Conservation (phyloP, 2,113 vertebrate genomes). For the Psittacara wagleri region DNA sequence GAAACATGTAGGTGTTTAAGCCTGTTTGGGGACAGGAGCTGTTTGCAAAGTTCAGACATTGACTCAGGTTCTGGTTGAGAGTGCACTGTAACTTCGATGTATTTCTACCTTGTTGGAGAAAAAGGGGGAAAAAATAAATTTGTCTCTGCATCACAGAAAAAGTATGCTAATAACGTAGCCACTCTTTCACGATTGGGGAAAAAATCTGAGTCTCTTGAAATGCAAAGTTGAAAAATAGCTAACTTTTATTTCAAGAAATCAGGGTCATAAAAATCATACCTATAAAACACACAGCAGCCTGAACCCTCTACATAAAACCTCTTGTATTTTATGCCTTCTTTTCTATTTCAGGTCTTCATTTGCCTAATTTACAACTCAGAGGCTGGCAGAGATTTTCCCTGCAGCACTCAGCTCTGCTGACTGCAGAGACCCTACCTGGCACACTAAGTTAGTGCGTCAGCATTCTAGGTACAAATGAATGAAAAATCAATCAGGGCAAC, state of each 20-base stretch:
- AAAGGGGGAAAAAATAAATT: background rate
- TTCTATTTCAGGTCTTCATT: constrained; percentile 68
- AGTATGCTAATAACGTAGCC: background rate
- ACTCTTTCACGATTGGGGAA: background rate
- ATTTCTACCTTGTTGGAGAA: background rate
- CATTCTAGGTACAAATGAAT: constrained; percentile 82
- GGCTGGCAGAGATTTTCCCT: constrained; percentile 70
- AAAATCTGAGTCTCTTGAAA: background rate
- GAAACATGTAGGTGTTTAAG: background rate
- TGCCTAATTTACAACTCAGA: constrained; percentile 74
- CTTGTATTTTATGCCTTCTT: constrained; percentile 31
- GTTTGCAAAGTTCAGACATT: background rate
- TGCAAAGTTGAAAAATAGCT: background rate
- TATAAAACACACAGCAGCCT: background rate
- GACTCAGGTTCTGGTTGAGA: background rate
- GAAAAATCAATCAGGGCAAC: constrained; percentile 83
- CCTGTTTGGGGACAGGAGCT: background rate
- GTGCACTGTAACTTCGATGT: background rate
- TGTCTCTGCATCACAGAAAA: background rate
- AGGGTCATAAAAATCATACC: background rate
- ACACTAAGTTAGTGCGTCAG: constrained; percentile 77
- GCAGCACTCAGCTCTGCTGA: constrained; percentile 78
- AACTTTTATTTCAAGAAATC: background rate
- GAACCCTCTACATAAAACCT: background rate
- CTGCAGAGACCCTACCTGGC: constrained; percentile 85